Evolutionary conservation across 2,888 invertebrate species (phyloP), one percentile per base, ranked within the genome.

Genomic region (Urechis unicinctus): DNA sequence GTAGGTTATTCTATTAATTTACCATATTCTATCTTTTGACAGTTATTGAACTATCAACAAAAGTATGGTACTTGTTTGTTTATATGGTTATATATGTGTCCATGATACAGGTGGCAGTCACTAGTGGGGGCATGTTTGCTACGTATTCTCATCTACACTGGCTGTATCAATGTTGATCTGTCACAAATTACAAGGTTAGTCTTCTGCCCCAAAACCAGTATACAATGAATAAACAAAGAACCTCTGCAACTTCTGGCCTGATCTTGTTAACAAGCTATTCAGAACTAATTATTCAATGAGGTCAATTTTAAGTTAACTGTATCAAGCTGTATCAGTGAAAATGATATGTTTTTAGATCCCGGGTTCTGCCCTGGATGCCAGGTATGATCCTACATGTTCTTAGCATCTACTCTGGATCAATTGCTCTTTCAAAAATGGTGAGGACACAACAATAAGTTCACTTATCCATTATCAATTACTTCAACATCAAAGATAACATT

Each of bases 351-450:
- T 36, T 21, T 26, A 50, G 50, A 24, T 13, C 50, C 6, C 13
- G 22, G 36, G 24, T 50, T 5, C 21, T 22, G 24, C 50, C 50
- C 13, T 50, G 50, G 50, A 9, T 50, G 21, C 50, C 50, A 6
- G 50, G 13, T 30, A 50, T 50, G 50, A 50, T 50, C 31, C 30
- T 50, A 6, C 25, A 21, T 36, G 22, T 50, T 21, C 9, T 50
- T 5, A 22, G 31, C 13, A 50, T 50, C 6, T 50, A 50, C 24
- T 29, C 50, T 6, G 50, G 50, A 17, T 50, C 50, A 9, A 26
- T 50, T 13, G 50, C 50, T 6, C 36, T 50, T 4, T 29, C 50
- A 6, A 50, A 50, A 24, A 6, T 50, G 30, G 50, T 50, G n/a
- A 21, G 45, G 6, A 6, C 6, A 45, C 22, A 36, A 36, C n/a